Evolutionary conservation across 2,113 vertebrate genomes (phyloP).

Genomic region (Malurus melanocephalus): DNA sequence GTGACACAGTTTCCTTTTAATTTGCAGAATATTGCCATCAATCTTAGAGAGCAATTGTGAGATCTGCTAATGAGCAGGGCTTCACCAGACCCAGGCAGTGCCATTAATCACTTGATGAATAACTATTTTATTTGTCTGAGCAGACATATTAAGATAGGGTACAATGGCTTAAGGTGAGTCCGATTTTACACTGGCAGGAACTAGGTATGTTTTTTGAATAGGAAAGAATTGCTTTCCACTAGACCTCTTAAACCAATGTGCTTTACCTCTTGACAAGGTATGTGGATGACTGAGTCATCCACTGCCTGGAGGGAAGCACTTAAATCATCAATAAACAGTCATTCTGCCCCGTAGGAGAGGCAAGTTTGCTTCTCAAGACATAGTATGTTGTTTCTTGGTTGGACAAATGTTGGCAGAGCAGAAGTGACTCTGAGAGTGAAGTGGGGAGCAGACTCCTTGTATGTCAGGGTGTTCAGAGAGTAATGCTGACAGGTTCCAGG

Average conservation of each 20-base stretch:
- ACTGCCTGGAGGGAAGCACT: slow-evolving; percentile 25
- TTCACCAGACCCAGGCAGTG: neutral
- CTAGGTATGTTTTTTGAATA: slow-evolving; percentile 1
- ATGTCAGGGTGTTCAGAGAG: slow-evolving; percentile 12
- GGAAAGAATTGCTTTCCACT: slow-evolving; percentile 14
- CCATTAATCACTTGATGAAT: neutral
- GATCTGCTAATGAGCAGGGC: neutral
- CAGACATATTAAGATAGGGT: neutral
- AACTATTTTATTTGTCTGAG: neutral
- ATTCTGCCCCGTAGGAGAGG: slow-evolving; percentile 4
- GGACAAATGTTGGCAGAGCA: slow-evolving; percentile 13
- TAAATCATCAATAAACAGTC: slow-evolving; percentile 45
- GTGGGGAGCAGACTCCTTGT: neutral
- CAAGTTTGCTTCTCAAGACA: neutral
- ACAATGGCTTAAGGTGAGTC: neutral
- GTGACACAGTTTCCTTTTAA: neutral
- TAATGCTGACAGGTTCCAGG: neutral
- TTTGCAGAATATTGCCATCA: neutral
- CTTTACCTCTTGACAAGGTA: slow-evolving; percentile 55
- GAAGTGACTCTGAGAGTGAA: neutral
- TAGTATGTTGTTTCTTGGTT: neutral
- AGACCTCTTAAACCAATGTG: slow-evolving; percentile 19
- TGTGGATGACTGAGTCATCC: slow-evolving; percentile 14
- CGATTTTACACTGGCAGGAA: neutral
- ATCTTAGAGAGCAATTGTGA: neutral